Conservation (phyloP, 1,140 invertebrate genomes). For the Copidosoma floridanum region DNA sequence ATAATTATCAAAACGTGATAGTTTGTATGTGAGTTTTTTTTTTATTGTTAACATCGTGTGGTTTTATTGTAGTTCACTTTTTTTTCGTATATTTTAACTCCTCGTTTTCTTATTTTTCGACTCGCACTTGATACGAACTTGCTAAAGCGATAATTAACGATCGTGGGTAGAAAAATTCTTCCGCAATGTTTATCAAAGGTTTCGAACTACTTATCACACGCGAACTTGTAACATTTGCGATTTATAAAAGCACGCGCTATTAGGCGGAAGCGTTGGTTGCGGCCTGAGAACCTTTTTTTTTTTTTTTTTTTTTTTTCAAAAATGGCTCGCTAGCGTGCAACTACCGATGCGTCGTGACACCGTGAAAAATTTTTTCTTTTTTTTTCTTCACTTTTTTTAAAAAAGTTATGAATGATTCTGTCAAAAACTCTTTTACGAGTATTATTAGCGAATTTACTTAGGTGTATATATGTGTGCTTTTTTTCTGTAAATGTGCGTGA, state of each 20-base stretch:
- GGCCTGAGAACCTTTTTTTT: no score
- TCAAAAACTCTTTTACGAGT: conserved; percentile 1
- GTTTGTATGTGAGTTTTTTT: no score
- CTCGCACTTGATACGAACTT: neutral
- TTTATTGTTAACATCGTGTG: neutral
- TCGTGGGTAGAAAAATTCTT: conserved; percentile 19
- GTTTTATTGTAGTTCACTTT: conserved; percentile 4
- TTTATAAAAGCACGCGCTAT: conserved; percentile 17
- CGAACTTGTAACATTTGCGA: no score
- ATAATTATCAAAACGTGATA: no score
- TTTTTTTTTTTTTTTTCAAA: no score
- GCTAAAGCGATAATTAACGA: neutral
- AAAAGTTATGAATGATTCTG: neutral
- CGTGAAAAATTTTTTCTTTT: no score
- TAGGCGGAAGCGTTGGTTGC: neutral
- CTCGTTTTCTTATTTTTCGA: neutral
- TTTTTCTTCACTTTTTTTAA: no score
- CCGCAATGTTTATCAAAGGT: conserved; percentile 15
- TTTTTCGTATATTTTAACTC: conserved; percentile 13
- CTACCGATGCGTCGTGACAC: neutral
- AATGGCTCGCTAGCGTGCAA: neutral
- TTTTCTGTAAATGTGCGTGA: no score
- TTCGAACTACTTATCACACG: conserved; percentile 14
- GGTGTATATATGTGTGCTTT: conserved; percentile 12
- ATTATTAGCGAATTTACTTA: conserved; percentile 11